These are phyloP conservation scores for Uloborus plumipes DNA, from an alignment of 2,888 invertebrate species.

Conservation along the genomic window DNA sequence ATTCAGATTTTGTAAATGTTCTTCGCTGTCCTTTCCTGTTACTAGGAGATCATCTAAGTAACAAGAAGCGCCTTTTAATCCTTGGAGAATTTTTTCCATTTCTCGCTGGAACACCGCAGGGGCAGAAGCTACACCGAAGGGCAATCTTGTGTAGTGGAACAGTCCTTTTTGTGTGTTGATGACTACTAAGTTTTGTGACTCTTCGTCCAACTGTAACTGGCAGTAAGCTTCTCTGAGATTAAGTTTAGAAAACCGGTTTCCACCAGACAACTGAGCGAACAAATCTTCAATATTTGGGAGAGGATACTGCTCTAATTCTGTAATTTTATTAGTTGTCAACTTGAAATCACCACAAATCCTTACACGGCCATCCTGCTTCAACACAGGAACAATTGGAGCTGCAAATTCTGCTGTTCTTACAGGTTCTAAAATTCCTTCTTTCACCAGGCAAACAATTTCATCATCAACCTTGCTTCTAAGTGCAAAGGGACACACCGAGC, in stretches of 20 bases:
- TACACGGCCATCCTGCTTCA: slow-evolving; percentile 12
- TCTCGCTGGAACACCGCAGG: slow-evolving; percentile 11
- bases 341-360: slow-evolving; percentile 39
- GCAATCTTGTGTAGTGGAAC: slow-evolving; percentile 13
- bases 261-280: slow-evolving; percentile 13
- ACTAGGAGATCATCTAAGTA: slow-evolving; percentile 11
- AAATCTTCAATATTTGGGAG: slow-evolving; percentile 21
- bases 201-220: slow-evolving; percentile 27
- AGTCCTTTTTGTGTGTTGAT: slow-evolving; percentile 17
- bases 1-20: slow-evolving; percentile 1
- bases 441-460: neutral
- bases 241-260: slow-evolving; percentile 14
- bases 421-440: slow-evolving; percentile 18
- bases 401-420: slow-evolving; percentile 17
- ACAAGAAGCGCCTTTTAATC: neutral
- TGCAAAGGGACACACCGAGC: slow-evolving; percentile 22
- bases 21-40: neutral
- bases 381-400: slow-evolving; percentile 20
- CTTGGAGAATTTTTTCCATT: slow-evolving; percentile 7
- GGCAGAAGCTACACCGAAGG: slow-evolving; percentile 30
- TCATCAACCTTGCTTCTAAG: slow-evolving; percentile 11
- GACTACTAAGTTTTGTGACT: slow-evolving; percentile 10
- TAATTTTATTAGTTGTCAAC: slow-evolving; percentile 13
- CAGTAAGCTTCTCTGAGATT: slow-evolving; percentile 30
- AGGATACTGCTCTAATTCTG: slow-evolving; percentile 21